Percentiles rank a stretch among this genome's conserved stretches.
Evolutionary conservation across 2,888 invertebrate genomes (phyloP).

Genomic region (Doris montereyensis): DNA sequence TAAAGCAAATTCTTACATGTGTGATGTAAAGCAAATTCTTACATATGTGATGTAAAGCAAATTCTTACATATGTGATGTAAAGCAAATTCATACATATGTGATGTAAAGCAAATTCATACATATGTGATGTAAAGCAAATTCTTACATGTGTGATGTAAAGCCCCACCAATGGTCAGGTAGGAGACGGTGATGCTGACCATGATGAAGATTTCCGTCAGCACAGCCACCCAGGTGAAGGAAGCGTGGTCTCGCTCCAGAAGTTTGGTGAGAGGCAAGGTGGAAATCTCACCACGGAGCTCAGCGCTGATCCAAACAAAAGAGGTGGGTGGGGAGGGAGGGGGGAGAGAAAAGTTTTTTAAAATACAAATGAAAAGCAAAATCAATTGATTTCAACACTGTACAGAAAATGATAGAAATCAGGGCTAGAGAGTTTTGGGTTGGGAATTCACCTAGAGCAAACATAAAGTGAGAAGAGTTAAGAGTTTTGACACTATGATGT

Average conservation of each 20-base stretch:
- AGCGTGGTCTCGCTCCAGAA: slow-evolving; percentile 63
- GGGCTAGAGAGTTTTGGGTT: too few species aligned
- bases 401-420: too few species aligned
- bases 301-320: slow-evolving; percentile 56
- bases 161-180: slow-evolving; percentile 70
- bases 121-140: too few species aligned
- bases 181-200: slow-evolving; percentile 72
- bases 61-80: too few species aligned
- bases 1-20: too few species aligned
- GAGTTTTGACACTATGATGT: too few species aligned
- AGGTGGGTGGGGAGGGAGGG: background rate
- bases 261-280: slow-evolving; percentile 67
- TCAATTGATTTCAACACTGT: background rate
- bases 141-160: slow-evolving; percentile 70
- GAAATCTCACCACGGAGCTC: slow-evolving; percentile 68
- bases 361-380: background rate
- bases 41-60: too few species aligned
- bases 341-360: background rate
- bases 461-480: too few species aligned
- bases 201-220: slow-evolving; percentile 68
- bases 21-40: too few species aligned
- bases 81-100: too few species aligned
- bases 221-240: slow-evolving; percentile 67
- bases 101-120: too few species aligned
- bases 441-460: too few species aligned